Percentiles rank a stretch among this genome's conserved stretches.
Conservation (phyloP, 1,140 invertebrate species). For the Anastrepha ludens region DNA sequence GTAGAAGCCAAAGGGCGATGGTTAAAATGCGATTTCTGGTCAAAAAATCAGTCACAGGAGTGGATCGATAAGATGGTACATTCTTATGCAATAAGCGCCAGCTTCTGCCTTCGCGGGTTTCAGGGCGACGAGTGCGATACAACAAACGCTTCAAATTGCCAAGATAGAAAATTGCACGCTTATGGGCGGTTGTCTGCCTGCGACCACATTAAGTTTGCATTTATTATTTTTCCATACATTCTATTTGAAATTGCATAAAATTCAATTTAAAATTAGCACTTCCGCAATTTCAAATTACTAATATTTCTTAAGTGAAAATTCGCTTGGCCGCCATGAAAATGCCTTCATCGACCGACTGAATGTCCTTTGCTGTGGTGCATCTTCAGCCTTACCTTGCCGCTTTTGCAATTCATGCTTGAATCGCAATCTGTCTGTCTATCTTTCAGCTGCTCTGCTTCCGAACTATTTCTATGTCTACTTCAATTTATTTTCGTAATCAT, state of each 20-base stretch:
- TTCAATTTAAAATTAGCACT: conserved; percentile 46
- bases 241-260: conserved; percentile 9
- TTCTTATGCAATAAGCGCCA: no score
- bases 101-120: no score
- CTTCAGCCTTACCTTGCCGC: neutral
- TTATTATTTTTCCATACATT: neutral
- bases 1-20: no score
- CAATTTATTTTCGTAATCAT: conserved; percentile 51
- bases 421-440: conserved; percentile 6
- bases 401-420: neutral
- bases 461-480: conserved; percentile 29
- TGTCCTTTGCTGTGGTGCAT: neutral
- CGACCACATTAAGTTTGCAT: neutral
- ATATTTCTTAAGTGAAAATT: neutral
- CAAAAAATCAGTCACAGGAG: no score
- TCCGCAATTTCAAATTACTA: conserved; percentile 25
- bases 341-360: conserved; percentile 8
- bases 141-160: no score
- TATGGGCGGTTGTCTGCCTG: no score
- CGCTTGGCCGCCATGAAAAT: conserved; percentile 4
- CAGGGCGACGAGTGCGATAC: no score
- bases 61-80: no score
- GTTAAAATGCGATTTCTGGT: no score
- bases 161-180: no score
- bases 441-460: neutral